Conservation (phyloP, 1,140 invertebrate genomes). For the Leptestheria dahalacensis region DNA sequence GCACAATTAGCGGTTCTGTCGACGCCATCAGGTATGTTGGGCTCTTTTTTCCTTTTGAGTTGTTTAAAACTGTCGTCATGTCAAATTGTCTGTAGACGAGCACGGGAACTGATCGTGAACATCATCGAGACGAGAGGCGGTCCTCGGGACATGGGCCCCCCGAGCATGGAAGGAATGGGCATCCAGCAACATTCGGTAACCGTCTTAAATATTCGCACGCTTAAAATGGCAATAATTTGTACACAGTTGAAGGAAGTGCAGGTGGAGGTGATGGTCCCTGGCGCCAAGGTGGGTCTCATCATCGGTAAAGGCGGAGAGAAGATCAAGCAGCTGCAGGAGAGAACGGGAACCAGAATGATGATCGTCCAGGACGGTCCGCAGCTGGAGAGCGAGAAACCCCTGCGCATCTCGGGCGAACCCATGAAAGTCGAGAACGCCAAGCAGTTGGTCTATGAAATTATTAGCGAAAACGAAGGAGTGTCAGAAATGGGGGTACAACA, state of each 20-base stretch:
- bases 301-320: constrained; percentile 97
- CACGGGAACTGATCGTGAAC: constrained; percentile 60
- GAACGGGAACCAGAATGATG: constrained; percentile 95
- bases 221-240: background rate
- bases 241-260: background rate
- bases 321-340: constrained; percentile 91
- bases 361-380: constrained; percentile 89
- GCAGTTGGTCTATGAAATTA: constrained; percentile 80
- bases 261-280: constrained; percentile 91
- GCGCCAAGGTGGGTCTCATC: constrained; percentile 89
- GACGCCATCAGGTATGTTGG: constrained; percentile 66
- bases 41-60: too few relatives aligned
- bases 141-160: constrained; percentile 26
- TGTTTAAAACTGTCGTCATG: background rate
- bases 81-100: constrained; percentile 44
- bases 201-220: background rate
- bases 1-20: constrained; percentile 74
- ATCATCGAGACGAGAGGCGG: constrained; percentile 46
- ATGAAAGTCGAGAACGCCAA: constrained; percentile 87
- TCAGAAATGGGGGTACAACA: background rate
- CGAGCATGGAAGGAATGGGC: background rate
- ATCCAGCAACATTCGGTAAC: background rate
- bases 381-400: constrained; percentile 61
- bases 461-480: constrained; percentile 58
- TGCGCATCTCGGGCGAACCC: constrained; percentile 86